Percentiles rank a stretch among this genome's conserved stretches.
These are phyloP conservation scores for Turritopsis dohrnii DNA, from an alignment of 30 jellyfish, hydroid and myxozoan species.

Conservation along the genomic window DNA sequence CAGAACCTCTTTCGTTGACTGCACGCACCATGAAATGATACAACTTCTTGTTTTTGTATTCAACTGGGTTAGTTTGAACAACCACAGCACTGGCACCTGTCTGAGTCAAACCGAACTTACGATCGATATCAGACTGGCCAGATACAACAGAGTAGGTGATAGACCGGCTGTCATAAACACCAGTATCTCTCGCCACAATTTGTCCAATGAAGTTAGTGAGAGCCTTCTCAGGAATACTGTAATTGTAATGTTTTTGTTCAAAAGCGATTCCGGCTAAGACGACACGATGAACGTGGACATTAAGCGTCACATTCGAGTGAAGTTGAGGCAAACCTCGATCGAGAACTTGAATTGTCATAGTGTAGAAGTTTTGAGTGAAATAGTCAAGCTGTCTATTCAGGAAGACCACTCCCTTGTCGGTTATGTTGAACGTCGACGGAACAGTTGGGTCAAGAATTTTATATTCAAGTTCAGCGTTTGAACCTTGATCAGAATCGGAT, in stretches of 20 bases:
- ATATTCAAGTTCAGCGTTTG: constrained; percentile 28
- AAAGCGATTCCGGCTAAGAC: constrained; percentile 31
- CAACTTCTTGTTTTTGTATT: background rate
- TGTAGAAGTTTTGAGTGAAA: constrained; percentile 18
- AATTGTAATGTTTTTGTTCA: constrained; percentile 26
- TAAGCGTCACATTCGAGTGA: constrained; percentile 21
- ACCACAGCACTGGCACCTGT: background rate
- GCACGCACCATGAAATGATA: constrained; percentile 49
- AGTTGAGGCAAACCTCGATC: constrained; percentile 45
- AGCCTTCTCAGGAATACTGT: constrained; percentile 29
- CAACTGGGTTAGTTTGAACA: background rate
- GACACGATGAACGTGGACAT: constrained; percentile 28
- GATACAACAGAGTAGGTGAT: constrained; percentile 32
- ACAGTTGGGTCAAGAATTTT: constrained; percentile 24
- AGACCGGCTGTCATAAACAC: constrained; percentile 37
- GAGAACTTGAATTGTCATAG: constrained; percentile 9
- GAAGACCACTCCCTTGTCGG: constrained; percentile 35
- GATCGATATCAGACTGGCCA: constrained; percentile 19
- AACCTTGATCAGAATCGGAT: constrained; percentile 42
- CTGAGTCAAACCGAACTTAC: constrained; percentile 13
- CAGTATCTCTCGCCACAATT: constrained; percentile 37
- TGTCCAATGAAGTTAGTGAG: constrained; percentile 26
- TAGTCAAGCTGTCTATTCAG: constrained; percentile 29
- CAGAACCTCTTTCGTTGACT: constrained; percentile 48
- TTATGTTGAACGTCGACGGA: constrained; percentile 22